Percentiles rank a stretch among this genome's conserved stretches.
Conservation (phyloP, 2,888 invertebrate genomes). For the Sthenelais limicola region DNA sequence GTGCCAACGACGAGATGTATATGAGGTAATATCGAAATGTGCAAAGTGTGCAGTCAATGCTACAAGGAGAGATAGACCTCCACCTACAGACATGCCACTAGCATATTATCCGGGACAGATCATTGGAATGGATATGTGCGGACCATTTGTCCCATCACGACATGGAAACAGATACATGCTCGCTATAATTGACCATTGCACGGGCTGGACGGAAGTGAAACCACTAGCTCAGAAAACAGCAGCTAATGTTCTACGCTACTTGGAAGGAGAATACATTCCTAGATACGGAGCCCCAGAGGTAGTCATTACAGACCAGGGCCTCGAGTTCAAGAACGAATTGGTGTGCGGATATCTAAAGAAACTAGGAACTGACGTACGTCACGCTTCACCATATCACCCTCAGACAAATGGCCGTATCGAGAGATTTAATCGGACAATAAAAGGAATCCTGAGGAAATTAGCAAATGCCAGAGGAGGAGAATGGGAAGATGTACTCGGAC, state of each 20-base stretch:
- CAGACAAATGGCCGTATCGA: conserved; percentile 1
- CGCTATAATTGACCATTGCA: conserved; percentile 9
- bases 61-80: not conserved
- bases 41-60: not conserved
- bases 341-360: not conserved
- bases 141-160: not conserved
- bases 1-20: not conserved
- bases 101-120: not conserved
- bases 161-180: not conserved
- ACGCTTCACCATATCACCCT: not conserved
- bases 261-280: not conserved
- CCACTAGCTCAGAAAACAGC: not conserved
- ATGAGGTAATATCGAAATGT: not conserved
- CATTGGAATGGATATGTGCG: conserved; percentile 8
- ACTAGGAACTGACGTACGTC: not conserved
- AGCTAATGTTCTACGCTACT: not conserved
- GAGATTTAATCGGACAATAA: conserved; percentile 2
- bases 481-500: conserved; percentile 10
- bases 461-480: not conserved
- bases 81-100: not conserved
- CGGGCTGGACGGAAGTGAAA: conserved; percentile 6
- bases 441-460: not conserved
- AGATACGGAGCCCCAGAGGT: not conserved
- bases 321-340: not conserved
- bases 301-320: not conserved